Evolutionary conservation across 2,888 invertebrate genomes (phyloP), one percentile per base, ranked within the genome.

Genomic region (Pheosia tremula): DNA sequence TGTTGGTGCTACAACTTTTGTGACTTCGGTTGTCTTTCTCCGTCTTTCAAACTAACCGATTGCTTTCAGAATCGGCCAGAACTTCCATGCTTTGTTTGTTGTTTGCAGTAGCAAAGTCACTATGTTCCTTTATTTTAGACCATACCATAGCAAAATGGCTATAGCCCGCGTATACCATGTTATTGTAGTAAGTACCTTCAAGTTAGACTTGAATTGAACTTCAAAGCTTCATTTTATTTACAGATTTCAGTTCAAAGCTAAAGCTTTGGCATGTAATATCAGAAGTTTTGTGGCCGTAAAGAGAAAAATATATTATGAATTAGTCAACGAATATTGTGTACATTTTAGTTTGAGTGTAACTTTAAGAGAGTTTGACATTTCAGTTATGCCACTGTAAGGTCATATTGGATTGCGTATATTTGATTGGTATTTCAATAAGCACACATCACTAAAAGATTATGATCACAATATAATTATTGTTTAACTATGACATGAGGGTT

Each of bases 121-220:
- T 24, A 37, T 7, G 0, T 10, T 56, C 62, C 59, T 13, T 52
- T 60, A 6, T 38, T 59, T 68, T 64, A 53, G 36, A 4, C 61
- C 62, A 45, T 50, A 41, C 11, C 11, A 50, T 43, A 62, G 50
- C 65, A 63, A 64, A 67, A 69, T 62, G 68, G 70, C 69, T 71
- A 73, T 72, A 70, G 62, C 73, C 59, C 61, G 41, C 60, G 56
- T 61, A 74, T 70, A 74, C 72, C 74, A 74, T 74, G 75, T 76
- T 75, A 76, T 72, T 66, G 72, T 71, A 69, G 70, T 72, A 75
- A 80, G 75, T 71, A 64, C 71, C 71, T 71, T 66, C 67, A 73
- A 73, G 68, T 73, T 68, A 60, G 50, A 50, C 62, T 58, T 63
- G 73, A 73, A 65, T 75, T 71, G 64, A 79, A 72, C 67, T 75